These are phyloP conservation scores for Drosophila affinis DNA, from an alignment of 2,888 invertebrate species.

Conservation along the genomic window DNA sequence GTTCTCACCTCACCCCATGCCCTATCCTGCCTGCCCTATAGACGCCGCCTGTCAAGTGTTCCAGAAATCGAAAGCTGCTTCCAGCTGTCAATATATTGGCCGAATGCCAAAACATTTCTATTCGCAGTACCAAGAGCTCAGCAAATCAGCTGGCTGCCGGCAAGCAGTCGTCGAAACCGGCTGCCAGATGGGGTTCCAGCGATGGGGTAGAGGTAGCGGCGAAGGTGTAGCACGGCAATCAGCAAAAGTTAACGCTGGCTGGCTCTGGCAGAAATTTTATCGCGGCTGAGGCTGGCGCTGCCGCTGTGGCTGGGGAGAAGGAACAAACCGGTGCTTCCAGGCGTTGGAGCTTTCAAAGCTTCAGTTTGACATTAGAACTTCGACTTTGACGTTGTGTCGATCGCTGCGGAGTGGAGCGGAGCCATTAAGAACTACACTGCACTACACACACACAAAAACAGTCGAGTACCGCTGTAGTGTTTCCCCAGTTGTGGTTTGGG, in stretches of 20 bases:
- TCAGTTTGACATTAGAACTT: conserved; percentile 78
- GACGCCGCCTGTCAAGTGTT: conserved; percentile 14
- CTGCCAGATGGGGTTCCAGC: conserved; percentile 24
- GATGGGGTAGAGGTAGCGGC: conserved; percentile 13
- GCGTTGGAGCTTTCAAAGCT: conserved; percentile 73
- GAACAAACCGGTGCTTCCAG: conserved; percentile 69
- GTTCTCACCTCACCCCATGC: conserved; percentile 6
- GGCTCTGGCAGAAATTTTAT: conserved; percentile 39
- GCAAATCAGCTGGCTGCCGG: conserved; percentile 40
- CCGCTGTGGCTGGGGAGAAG: not conserved
- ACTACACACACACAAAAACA: conserved; percentile 27
- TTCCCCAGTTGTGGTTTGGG: conserved; percentile 30
- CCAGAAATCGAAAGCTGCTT: conserved; percentile 67
- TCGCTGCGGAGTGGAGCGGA: conserved; percentile 48
- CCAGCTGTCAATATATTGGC: conserved; percentile 61
- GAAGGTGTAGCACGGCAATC: conserved; percentile 34
- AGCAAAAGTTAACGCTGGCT: conserved; percentile 61
- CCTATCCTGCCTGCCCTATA: not conserved
- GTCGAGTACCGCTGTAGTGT: conserved; percentile 30
- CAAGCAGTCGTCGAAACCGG: conserved; percentile 7
- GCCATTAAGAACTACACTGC: conserved; percentile 49
- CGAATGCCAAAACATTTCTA: conserved; percentile 64
- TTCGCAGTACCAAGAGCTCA: conserved; percentile 65
- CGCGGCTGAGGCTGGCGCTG: too few species aligned
- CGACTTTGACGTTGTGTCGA: conserved; percentile 75